Base-by-base conservation (phyloP, 53 echinoderm and acorn worm species). In the Astropecten irregularis region DNA sequence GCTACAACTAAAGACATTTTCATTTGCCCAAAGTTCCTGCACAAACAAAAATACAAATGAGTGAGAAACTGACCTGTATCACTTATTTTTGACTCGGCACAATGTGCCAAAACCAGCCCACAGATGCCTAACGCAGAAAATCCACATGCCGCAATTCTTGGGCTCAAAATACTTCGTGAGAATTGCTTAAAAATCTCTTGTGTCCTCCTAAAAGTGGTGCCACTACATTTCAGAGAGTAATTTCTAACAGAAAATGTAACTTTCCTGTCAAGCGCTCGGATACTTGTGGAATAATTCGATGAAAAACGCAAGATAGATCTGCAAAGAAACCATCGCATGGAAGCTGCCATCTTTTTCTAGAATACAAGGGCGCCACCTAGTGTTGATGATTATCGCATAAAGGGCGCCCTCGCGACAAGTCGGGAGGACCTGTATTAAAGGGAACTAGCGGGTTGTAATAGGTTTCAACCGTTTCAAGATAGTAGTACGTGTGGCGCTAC, bases 21-120 rank as follows among this genome's bases (percentile, higher is more conserved):
- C n/a, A n/a, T n/a, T n/a, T n/a, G n/a, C n/a, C 95, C 86, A 95
- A 60, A 49, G 76, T 61, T 91, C 87, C 59, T 58, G 89, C 39
- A 53, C 91, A 91, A 84, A n/a, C 73, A 71, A 11, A 48, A 22
- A 36, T 68, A 58, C 6, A 64, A 71, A 49, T 11, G 16, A 55
- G 6, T 55, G 23, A 55, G 19, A 61, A 18, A 19, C 73, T 73
- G 32, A 74, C 74, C 38, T 36, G 74, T 56, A 0, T 74, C 74
- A 74, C 42, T 74, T 37, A 74, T 74, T 11, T 39, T 57, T 21
- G 58, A 55, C 3, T 58, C 57, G 14, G 36, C 55, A 51, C 74
- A 74, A 25, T 51, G 58, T 2, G 74, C 57, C 40, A 74, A 40
- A 20, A 57, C 40, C 26, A 74, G 26, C 7, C 74, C 74, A 34